Percentiles rank a stretch among this genome's conserved stretches.
Evolutionary conservation across 2,888 invertebrate genomes (phyloP).

Genomic region (Chromoteleia sp.): DNA sequence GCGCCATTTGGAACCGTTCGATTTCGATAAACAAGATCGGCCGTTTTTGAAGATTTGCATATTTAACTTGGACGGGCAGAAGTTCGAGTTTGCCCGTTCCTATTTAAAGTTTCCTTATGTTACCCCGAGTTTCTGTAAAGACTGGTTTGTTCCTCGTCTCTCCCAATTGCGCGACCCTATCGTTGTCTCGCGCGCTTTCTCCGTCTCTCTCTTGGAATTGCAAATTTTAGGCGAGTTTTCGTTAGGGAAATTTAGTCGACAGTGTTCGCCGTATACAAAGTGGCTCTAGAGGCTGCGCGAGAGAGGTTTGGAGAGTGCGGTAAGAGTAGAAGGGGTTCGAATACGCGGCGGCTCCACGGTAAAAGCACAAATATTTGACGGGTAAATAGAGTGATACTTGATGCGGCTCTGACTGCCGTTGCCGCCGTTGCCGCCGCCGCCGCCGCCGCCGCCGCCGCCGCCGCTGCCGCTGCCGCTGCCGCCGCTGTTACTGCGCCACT

Average conservation of each 20-base stretch:
- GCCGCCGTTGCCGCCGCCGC: slow-evolving; percentile 61
- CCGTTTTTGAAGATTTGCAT: slow-evolving; percentile 62
- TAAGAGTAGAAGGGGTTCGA: slow-evolving; percentile 74
- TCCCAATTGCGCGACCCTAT: slow-evolving; percentile 51
- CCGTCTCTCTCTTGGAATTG: slow-evolving; percentile 82
- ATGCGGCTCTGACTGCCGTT: slow-evolving; percentile 79
- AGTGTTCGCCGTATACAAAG: slow-evolving; percentile 83
- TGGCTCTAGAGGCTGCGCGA: slow-evolving; percentile 80
- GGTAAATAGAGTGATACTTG: slow-evolving; percentile 84
- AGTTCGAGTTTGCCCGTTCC: slow-evolving; percentile 63
- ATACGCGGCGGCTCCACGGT: slow-evolving; percentile 81
- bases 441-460: slow-evolving; percentile 71
- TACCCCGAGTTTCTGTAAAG: slow-evolving; percentile 66
- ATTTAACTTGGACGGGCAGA: slow-evolving; percentile 58
- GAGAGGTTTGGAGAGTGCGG: slow-evolving; percentile 72
- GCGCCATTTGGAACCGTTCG: slow-evolving; percentile 48
- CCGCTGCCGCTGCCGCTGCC: slow-evolving; percentile 72
- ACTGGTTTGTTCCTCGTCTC: slow-evolving; percentile 51
- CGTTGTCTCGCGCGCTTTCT: slow-evolving; percentile 55
- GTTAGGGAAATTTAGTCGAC: slow-evolving; percentile 83
- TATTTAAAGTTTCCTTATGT: slow-evolving; percentile 70
- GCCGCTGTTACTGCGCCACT: slow-evolving; percentile 65
- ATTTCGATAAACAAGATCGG: slow-evolving; percentile 65
- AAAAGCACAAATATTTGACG: slow-evolving; percentile 85
- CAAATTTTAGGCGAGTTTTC: slow-evolving; percentile 84